Base-by-base conservation (phyloP, 2,888 invertebrate genomes). In the Toxonevra muliebris region DNA sequence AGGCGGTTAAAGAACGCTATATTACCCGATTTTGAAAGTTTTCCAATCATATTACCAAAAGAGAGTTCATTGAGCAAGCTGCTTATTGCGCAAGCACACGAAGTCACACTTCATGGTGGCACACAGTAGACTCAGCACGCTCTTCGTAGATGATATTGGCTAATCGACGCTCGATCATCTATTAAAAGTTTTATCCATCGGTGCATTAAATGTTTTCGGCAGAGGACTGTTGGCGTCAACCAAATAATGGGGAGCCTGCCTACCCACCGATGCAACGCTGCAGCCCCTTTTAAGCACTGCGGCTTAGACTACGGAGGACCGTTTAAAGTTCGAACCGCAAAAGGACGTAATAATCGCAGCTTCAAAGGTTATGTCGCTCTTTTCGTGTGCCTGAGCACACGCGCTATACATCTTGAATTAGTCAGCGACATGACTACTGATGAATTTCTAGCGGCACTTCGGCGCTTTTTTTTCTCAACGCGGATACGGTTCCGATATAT, bases 351-450 rank as follows among this genome's bases (percentile, higher is more conserved):
- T 20, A 54, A 68, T 61, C 41, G 48, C 5, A 61, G 64, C 12
- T 58, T 66, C 40, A 70, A 71, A 19, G 65, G 69, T 8, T 71
- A 62, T n/a, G 66, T 66, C 40, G 68, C 69, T 0, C 43, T 73
- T 1, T 71, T 70, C 41, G 65, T 73, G 10, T 73, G 69, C 45
- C 40, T 67, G 40, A 59, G 60, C 15, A 66, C 66, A 1, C 58
- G 63, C 17, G 69, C 70, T 2, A 65, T 70, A 40, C 69, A 71
- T 59, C 20, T 73, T n/a, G 70, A 73, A 43, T 60, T 70, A 0
- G 70, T 69, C 30, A 68, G 68, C 15, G 70, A 72, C 45, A 19
- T 72, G 62, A 66, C 57, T 2, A 64, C 69, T 0, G 62, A 62
- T 12, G 13, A 45, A 12, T 54, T 54, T 54, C 13, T 20, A 19